phyloP scores from a whole-genome alignment of 2,888 invertebrate species.

The Opisthograptis luteolata region DNA sequence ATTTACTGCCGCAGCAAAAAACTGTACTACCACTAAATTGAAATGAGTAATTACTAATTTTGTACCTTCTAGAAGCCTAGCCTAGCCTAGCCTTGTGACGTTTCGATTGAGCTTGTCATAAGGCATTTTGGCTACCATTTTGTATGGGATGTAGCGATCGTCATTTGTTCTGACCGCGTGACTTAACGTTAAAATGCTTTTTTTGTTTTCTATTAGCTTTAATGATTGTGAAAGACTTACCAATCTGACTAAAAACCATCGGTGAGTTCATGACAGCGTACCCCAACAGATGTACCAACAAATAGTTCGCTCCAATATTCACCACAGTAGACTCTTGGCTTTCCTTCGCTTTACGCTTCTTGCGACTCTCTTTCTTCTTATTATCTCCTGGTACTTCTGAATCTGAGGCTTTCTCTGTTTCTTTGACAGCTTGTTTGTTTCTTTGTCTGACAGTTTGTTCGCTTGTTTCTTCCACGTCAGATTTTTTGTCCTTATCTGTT shows the following conservation, averaged over 20 bases:
- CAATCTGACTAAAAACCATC: slow-evolving; percentile 64
- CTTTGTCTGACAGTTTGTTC: slow-evolving; percentile 21
- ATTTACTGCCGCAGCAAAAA: too few species aligned
- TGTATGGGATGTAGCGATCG: too few species aligned
- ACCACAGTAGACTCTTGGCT: slow-evolving; percentile 56
- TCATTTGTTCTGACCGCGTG: neutral
- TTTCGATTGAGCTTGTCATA: too few species aligned
- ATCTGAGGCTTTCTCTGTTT: slow-evolving; percentile 32
- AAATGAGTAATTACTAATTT: too few species aligned
- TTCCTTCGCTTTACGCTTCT: slow-evolving; percentile 23
- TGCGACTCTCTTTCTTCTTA: slow-evolving; percentile 30
- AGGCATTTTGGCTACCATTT: too few species aligned
- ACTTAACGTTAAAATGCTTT: neutral
- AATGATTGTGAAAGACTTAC: slow-evolving; percentile 59
- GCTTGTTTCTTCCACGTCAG: slow-evolving; percentile 23
- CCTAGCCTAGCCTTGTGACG: too few species aligned
- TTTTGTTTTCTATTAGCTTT: too few species aligned
- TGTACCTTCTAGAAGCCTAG: too few species aligned
- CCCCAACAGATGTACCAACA: slow-evolving; percentile 83
- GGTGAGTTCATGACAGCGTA: slow-evolving; percentile 75
- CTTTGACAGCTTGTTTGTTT: slow-evolving; percentile 18
- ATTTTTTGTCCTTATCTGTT: slow-evolving; percentile 10
- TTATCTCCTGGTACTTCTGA: slow-evolving; percentile 44
- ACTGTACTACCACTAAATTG: too few species aligned
- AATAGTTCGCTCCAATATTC: slow-evolving; percentile 79